Evolutionary conservation across 2,797 vertebrate genomes (phyloP), one percentile per base, ranked within the genome.

Genomic region (Garrulus glandarius): DNA sequence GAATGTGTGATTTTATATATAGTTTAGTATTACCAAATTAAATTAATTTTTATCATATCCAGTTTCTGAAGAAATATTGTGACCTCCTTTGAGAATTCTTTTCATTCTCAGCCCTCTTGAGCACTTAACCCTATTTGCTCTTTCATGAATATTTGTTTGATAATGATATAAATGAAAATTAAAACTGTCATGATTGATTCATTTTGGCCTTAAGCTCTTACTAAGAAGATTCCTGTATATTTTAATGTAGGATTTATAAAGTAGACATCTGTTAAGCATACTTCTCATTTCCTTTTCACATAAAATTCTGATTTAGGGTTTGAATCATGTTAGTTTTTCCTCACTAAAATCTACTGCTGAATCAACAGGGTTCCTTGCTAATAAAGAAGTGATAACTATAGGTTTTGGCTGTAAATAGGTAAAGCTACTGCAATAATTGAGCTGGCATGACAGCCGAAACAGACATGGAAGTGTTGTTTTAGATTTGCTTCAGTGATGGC

Each of bases 1-100:
- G 89, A 89, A 60, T 60, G 1, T 72, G 6, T 39, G 47, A 50
- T 74, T 95, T 94, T 84, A 37, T 65, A 57, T 84, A 12, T 30
- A 77, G 17, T 91, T 44, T 88, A 71, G 76, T 93, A 87, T 83
- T 96, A 49, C 10, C 30, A 95, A 93, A 95, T 95, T 84, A 91
- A 93, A 76, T 84, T 72, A 86, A 56, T 84, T 81, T 89, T 92
- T 91, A 59, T 91, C 13, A 11, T 77, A 86, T 67, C 3, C 43
- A 20, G 15, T 88, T 93, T 95, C 27, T 82, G 39, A 43, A 63
- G 43, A 44, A 91, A 29, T 59, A 1, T 16, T 71, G 94, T 91
- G 10, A 56, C 10, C 34, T 90, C 16, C 20, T 88, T 86, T 50
- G 67, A 75, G 69, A 93, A 84, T 92, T 92, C 15, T 75, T 77